These are phyloP conservation scores for Urocolius indicus DNA, from an alignment of 2,113 vertebrate genomes.

Conservation along the genomic window DNA sequence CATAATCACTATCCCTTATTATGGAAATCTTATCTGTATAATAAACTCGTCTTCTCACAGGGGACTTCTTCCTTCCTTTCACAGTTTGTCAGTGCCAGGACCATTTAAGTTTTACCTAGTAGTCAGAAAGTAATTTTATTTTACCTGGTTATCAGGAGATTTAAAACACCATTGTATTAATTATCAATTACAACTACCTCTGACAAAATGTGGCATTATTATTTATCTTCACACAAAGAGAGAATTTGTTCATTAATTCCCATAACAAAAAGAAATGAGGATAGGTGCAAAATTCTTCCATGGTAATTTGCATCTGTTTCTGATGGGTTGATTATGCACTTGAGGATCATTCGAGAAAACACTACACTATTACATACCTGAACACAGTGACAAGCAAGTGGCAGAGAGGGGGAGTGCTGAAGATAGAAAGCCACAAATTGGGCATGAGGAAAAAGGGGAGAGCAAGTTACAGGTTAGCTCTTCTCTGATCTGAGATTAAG, in stretches of 20 bases:
- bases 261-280: neutral
- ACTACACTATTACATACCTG: neutral
- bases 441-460: neutral
- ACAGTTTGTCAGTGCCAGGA: conserved; percentile 56
- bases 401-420: neutral
- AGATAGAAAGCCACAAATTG: neutral
- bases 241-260: neutral
- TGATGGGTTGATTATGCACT: neutral
- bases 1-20: conserved; percentile 60
- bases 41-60: conserved; percentile 63
- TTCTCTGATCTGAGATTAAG: neutral
- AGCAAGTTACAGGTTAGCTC: neutral
- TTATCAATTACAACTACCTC: neutral
- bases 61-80: conserved; percentile 38
- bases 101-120: neutral
- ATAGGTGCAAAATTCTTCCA: neutral
- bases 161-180: conserved; percentile 1
- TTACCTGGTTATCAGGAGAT: neutral
- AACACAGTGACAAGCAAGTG: neutral
- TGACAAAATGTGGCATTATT: neutral
- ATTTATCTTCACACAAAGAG: neutral
- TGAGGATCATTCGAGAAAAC: neutral
- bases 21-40: conserved; percentile 69
- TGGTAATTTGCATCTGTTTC: neutral
- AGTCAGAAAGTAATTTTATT: conserved; percentile 45